Base-by-base conservation (phyloP, 2,888 invertebrate species). In the Synanthedon formicaeformis region DNA sequence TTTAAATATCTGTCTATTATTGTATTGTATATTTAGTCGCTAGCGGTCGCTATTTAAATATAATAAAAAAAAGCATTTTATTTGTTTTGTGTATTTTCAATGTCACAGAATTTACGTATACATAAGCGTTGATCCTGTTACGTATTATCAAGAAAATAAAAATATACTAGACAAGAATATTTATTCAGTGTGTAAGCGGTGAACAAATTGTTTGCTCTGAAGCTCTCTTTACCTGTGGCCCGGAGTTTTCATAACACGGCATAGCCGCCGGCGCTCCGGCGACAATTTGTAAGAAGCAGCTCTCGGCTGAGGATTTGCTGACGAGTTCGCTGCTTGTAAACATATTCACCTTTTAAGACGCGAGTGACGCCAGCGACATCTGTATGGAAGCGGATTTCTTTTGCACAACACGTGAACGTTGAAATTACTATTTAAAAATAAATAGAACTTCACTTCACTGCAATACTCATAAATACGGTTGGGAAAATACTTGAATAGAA, bases 151-250 rank as follows among this genome's bases (percentile, higher is more conserved):
- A 34, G 34, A 10, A 34, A 34, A 63, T 58, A 63, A 65, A 64
- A 65, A 69, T 58, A 58, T 54, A 63, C 59, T 60, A 74, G 75
- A 78, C 80, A 80, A 77, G 73, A 65, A 75, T 81, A 77, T 83
- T 83, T 82, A 78, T 81, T 78, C 76, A 73, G 73, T 64, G 70
- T 75, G 73, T 81, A 81, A 82, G 74, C 79, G 73, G 69, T 62
- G 75, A 72, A 80, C 81, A 86, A 86, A 84, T 83, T 85, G 84
- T 83, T 85, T 82, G 75, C 78, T 65, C 61, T 65, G 64, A 63
- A 69, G 69, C 68, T 74, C 63, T 67, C 75, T 72, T 75, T 82
- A 82, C 83, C 83, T 85, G 79, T 67, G 67, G 68, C 67, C 64
- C 63, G 59, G 65, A 71, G 82, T 81, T 82, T 80, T 81, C 83